Evolutionary conservation across 2,113 vertebrate species (phyloP), one percentile per base, ranked within the genome.

Genomic region (Peromyscus californicus): DNA sequence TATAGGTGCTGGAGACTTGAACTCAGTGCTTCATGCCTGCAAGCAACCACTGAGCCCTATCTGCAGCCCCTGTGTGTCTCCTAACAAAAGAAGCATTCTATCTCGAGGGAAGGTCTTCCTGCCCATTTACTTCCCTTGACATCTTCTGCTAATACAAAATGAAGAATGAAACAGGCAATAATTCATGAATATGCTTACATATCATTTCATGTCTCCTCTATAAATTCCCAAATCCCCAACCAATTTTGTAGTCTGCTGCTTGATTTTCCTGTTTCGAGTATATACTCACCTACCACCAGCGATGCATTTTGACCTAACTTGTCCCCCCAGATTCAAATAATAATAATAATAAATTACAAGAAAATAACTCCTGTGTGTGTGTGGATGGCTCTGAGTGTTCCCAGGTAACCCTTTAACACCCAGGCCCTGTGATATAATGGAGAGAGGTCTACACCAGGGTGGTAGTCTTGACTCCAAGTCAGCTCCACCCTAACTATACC

Each of bases 171-270:
- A 92, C 26, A 31, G 65, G 70, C 42, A 76, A 67, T 69, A 69
- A 88, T 97, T 79, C 48, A 29, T 12, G 31, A 70, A 65, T 63
- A 85, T 1, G 2, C 42, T 88, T 75, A 57, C 75, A 85, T 74
- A 59, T 92, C 86, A 87, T 90, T 92, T 93, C 63, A 88, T 42
- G 63, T 88, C 80, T 80, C 85, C 7, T 86, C 84, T 83, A 69
- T 31, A 70, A 96, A 79, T 69, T 90, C 94, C 88, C 92, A 97
- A 97, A 92, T 97, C 95, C 54, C 94, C 39, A 78, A 86, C 39
- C 80, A 93, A 95, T 97, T 95, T 96, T 91, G 31, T 63, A 63
- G 42, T 72, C 82, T 63, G 26, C 39, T 59, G 45, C 54, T 89
- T 86, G 36, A n/a, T 79, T 89, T 93, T 80, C 90, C 70, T 88